Evolutionary conservation across 1,140 invertebrate genomes (phyloP).

Genomic region (Ceratina japonica): DNA sequence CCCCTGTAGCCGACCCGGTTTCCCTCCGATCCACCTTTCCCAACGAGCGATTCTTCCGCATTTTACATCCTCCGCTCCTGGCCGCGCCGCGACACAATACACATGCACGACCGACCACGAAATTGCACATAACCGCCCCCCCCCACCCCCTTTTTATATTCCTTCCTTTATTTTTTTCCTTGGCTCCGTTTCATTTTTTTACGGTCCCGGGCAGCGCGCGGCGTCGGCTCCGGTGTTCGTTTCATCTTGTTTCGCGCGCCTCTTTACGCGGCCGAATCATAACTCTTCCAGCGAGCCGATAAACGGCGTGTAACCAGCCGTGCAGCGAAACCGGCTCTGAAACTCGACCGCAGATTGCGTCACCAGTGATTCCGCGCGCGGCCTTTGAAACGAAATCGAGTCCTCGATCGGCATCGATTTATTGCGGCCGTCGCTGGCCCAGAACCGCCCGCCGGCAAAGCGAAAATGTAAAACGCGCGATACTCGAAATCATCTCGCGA

Average conservation of each 20-base stretch:
- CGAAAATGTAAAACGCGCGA: no score
- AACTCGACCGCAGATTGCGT: conserved; percentile 36
- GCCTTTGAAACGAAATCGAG: neutral
- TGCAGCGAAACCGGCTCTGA: conserved; percentile 17
- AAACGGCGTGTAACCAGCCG: conserved; percentile 52
- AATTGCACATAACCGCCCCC: conserved; percentile 56
- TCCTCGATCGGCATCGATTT: neutral
- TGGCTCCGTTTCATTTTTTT: neutral
- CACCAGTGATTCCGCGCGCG: conserved; percentile 4
- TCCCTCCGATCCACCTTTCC: conserved; percentile 56
- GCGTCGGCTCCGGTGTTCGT: neutral
- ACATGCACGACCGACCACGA: conserved; percentile 57
- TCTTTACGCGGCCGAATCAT: conserved; percentile 50
- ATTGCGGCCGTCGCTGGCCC: neutral
- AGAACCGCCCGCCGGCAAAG: no score
- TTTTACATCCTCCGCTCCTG: conserved; percentile 57
- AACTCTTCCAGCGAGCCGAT: conserved; percentile 48
- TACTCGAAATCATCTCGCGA: no score
- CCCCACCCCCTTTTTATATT: conserved; percentile 10
- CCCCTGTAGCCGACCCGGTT: conserved; percentile 46
- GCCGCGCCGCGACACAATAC: conserved; percentile 53
- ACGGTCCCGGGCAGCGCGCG: neutral
- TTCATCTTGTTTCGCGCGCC: conserved; percentile 36
- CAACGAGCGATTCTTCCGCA: conserved; percentile 64
- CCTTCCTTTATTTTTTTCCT: neutral